phyloP scores from a whole-genome alignment of 1,140 invertebrate genomes.

The Ladona fulva region DNA sequence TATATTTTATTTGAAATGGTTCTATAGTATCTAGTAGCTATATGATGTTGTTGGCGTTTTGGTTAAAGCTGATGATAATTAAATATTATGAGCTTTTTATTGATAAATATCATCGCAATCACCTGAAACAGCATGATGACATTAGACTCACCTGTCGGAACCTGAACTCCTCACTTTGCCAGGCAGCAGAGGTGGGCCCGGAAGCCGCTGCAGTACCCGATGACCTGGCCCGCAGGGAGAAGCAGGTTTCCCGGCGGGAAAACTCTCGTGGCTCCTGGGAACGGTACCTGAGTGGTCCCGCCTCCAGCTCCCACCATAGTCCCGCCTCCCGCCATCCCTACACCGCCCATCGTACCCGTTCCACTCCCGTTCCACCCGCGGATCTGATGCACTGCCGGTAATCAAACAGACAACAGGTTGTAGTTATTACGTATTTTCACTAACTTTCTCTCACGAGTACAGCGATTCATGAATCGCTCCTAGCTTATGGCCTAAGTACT shows the following conservation, averaged over 20 bases:
- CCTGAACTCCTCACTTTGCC: conserved; percentile 55
- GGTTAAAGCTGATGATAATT: too few species aligned
- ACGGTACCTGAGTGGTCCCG: conserved; percentile 30
- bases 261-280: conserved; percentile 34
- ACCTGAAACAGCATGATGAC: too few species aligned
- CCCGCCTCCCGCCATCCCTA: conserved; percentile 42
- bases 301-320: conserved; percentile 30
- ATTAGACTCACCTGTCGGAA: conserved; percentile 41
- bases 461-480: too few species aligned
- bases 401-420: conserved; percentile 12
- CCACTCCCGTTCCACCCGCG: conserved; percentile 67
- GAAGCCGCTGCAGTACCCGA: conserved; percentile 53
- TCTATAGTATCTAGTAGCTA: too few species aligned
- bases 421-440: neutral
- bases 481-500: too few species aligned
- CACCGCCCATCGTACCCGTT: conserved; percentile 49
- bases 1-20: too few species aligned
- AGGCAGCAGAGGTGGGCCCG: conserved; percentile 62
- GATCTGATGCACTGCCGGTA: conserved; percentile 61
- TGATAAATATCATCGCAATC: too few species aligned
- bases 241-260: conserved; percentile 76
- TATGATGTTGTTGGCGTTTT: too few species aligned
- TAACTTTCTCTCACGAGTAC: too few species aligned
- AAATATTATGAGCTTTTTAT: too few species aligned
- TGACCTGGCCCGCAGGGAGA: conserved; percentile 84